A percentile compares a stretch with the other conserved stretches of the same genome.
These are phyloP conservation scores for Apamea monoglypha DNA, from an alignment of 2,888 invertebrate genomes.

Conservation along the genomic window DNA sequence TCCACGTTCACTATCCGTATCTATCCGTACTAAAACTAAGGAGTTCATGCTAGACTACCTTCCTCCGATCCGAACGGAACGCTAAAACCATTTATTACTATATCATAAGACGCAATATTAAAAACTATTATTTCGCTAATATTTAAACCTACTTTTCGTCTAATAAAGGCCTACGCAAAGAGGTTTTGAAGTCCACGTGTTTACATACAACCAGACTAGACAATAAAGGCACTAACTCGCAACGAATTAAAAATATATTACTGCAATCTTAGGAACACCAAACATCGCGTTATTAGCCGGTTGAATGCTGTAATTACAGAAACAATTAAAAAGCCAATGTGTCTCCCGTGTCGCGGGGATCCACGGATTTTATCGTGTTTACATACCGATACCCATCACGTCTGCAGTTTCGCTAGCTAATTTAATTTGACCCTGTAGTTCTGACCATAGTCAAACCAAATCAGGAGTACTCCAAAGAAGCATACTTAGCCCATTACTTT, in stretches of 20 bases:
- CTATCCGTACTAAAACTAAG: slow-evolving; percentile 16
- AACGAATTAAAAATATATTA: slow-evolving; percentile 66
- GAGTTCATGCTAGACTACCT: slow-evolving; percentile 46
- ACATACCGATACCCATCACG: neutral
- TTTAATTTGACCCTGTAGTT: neutral
- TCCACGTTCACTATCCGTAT: slow-evolving; percentile 19
- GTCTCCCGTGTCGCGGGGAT: neutral
- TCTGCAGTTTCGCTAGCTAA: neutral
- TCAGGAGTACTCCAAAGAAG: neutral
- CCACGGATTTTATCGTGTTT: neutral
- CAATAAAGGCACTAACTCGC: slow-evolving; percentile 81
- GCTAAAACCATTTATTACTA: slow-evolving; percentile 52
- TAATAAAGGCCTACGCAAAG: slow-evolving; percentile 77
- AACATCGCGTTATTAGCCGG: slow-evolving; percentile 11
- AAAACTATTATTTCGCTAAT: slow-evolving; percentile 57
- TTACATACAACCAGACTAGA: slow-evolving; percentile 80
- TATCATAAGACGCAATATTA: slow-evolving; percentile 65
- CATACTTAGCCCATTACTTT: neutral
- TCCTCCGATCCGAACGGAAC: slow-evolving; percentile 45
- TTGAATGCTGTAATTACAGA: neutral
- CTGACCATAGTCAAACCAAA: neutral
- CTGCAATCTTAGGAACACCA: slow-evolving; percentile 34
- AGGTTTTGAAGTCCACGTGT: slow-evolving; percentile 74
- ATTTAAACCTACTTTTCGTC: slow-evolving; percentile 62
- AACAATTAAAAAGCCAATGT: neutral